These are phyloP conservation scores for Microctenopoma steveboyesi DNA, from an alignment of 2,797 vertebrate species.

Conservation along the genomic window DNA sequence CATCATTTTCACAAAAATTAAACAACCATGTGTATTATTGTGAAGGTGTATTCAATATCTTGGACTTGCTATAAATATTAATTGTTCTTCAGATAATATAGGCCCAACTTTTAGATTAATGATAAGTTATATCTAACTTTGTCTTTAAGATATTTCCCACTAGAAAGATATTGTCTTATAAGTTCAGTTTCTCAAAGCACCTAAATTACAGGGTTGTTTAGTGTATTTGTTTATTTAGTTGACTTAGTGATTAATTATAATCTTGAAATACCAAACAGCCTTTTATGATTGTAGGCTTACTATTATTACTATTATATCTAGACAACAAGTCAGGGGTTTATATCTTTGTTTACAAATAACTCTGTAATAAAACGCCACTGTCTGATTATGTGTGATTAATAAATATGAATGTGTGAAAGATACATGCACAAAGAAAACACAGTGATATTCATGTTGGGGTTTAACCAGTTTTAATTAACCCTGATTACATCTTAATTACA, in stretches of 20 bases:
- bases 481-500: conserved; percentile 89
- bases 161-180: not conserved
- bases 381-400: conserved; percentile 39
- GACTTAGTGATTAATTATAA: not conserved
- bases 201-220: not conserved
- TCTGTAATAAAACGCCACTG: conserved; percentile 39
- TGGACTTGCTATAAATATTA: no score
- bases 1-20: no score
- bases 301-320: not conserved
- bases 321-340: conserved; percentile 51
- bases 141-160: not conserved
- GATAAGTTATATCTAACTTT: not conserved
- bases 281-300: not conserved
- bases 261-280: conserved; percentile 13
- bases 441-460: conserved; percentile 70
- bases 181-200: not conserved
- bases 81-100: no score
- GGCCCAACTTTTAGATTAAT: not conserved
- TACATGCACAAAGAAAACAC: conserved; percentile 59
- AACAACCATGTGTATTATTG: no score
- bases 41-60: no score
- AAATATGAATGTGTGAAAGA: conserved; percentile 38
- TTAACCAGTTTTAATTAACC: conserved; percentile 88
- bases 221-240: not conserved
- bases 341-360: conserved; percentile 67